phyloP scores from a whole-genome alignment of 1,140 invertebrate species.

The Drosophila tropicalis region DNA sequence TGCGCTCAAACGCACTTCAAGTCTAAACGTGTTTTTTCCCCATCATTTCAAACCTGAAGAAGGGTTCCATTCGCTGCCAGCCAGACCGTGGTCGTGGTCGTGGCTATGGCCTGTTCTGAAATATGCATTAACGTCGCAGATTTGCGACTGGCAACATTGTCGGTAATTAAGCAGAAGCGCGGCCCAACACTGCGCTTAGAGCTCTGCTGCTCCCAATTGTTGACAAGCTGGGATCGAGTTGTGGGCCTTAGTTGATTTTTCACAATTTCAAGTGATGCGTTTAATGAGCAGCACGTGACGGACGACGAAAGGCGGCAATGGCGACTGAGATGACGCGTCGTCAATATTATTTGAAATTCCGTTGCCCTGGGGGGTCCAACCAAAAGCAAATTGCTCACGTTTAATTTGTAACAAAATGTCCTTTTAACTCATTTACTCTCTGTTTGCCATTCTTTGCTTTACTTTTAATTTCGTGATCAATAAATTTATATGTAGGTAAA shows the following conservation, averaged over 20 bases:
- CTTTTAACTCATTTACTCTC: neutral
- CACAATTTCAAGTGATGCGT: conserved; percentile 78
- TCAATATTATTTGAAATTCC: conserved; percentile 40
- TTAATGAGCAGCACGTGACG: conserved; percentile 81
- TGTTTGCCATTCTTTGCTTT: neutral
- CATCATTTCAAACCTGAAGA: conserved; percentile 34
- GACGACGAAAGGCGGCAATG: neutral
- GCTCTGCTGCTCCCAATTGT: too few species aligned
- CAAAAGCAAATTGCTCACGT: conserved; percentile 28
- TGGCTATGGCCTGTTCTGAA: conserved; percentile 48
- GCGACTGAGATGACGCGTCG: conserved; percentile 9
- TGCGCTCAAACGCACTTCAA: conserved; percentile 81
- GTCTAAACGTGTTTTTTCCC: conserved; percentile 74
- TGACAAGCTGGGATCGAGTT: conserved; percentile 5
- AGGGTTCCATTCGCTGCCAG: conserved; percentile 49
- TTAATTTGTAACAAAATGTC: conserved; percentile 55
- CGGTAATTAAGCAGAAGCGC: conserved; percentile 64
- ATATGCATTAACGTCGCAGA: conserved; percentile 73
- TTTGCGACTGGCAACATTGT: conserved; percentile 60
- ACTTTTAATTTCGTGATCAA: conserved; percentile 53
- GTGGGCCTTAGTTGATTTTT: conserved; percentile 61
- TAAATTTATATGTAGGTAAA: conserved; percentile 53
- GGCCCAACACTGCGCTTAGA: too few species aligned
- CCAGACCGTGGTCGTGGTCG: conserved; percentile 8
- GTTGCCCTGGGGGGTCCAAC: conserved; percentile 9